Evolutionary conservation across 2,888 invertebrate genomes (phyloP), one percentile per base, ranked within the genome.

Genomic region (Rotaria socialis): DNA sequence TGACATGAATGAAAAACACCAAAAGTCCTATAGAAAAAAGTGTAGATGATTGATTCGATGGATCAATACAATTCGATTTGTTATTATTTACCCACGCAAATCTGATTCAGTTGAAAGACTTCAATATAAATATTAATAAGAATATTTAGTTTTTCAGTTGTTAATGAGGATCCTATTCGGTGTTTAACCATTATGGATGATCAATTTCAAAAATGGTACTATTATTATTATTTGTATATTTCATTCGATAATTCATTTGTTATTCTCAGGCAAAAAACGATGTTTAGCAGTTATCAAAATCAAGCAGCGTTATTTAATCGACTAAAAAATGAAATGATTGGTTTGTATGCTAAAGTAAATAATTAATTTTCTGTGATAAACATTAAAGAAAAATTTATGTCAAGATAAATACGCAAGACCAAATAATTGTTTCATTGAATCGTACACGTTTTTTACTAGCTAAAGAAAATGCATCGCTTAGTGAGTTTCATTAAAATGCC

Each of bases 201-300:
- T 52, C 43, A 74, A 41, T 50, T 24, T 7, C 47, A 85, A 27
- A 74, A 58, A 60, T 41, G 47, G 35, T 84, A 86, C 41, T 86
- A 24, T 22, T 22, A 8, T 47, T 75, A 35, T 35, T 41, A 4
- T 75, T 19, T 52, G 52, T 0, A 4, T 16, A 16, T 16, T 52
- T 8, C 35, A 35, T 52, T 52, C 52, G 16, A 14, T 52, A 52
- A 52, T 52, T 52, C 16, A 52, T 52, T 52, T 52, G 16, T 14
- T 52, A 16, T 16, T 47, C 47, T 35, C 27, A 85, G 86, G 86
- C 85, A 86, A 60, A 74, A 75, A 43, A 41, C 47, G 1, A 85
- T 85, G 86, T 86, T 86, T 50, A 85, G 74, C 50, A 35, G 85
- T 11, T 86, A 86, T 85, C 86, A 86, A 56, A 58, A 27, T 50